These are phyloP conservation scores for Hemiprocne comata DNA, from an alignment of 2,113 vertebrate genomes.

Conservation along the genomic window DNA sequence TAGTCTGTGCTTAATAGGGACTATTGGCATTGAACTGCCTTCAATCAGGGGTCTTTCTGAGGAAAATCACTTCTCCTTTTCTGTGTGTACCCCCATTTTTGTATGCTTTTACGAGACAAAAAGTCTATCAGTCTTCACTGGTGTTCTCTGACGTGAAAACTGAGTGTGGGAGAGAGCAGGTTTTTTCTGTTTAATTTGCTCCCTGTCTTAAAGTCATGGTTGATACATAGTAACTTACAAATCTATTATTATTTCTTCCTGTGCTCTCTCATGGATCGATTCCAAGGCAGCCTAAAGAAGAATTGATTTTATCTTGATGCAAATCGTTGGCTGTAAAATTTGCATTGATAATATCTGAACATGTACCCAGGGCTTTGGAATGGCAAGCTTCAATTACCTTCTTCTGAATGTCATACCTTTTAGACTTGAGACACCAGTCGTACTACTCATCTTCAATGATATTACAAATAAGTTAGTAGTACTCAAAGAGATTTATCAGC, in stretches of 20 bases:
- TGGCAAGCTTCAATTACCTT: constrained; percentile 2
- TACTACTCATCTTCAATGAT: neutral
- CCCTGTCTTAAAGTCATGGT: neutral
- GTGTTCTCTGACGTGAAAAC: neutral
- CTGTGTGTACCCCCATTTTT: neutral
- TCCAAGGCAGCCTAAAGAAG: neutral
- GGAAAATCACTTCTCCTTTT: neutral
- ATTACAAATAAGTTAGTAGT: neutral
- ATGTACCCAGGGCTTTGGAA: neutral
- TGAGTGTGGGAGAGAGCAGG: neutral
- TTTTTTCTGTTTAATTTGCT: neutral
- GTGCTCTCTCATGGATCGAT: neutral
- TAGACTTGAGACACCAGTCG: neutral
- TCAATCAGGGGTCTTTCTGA: neutral
- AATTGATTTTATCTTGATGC: constrained; percentile 22
- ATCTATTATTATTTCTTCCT: neutral
- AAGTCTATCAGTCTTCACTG: neutral
- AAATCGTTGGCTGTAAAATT: neutral
- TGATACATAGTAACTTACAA: neutral
- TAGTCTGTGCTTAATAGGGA: neutral
- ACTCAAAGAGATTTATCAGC: neutral
- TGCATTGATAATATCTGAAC: constrained; percentile 14
- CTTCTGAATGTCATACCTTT: constrained; percentile 7
- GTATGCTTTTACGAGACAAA: neutral
- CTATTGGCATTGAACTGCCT: neutral